Evolutionary conservation across 2,797 vertebrate genomes (phyloP).

Genomic region (Labroides dimidiatus): DNA sequence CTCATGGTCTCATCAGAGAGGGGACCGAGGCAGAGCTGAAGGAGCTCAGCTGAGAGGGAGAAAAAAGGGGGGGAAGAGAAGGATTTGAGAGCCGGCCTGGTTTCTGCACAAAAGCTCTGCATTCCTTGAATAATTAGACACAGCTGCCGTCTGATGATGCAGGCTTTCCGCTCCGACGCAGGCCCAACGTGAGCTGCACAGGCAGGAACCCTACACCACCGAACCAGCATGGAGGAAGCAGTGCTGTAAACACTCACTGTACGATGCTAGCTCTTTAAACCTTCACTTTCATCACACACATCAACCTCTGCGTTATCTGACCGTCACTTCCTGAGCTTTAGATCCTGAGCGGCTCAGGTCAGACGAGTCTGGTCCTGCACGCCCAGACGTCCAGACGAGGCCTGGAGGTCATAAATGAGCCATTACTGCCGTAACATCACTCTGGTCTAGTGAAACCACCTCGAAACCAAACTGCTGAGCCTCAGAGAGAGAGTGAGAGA

Average conservation of each 20-base stretch:
- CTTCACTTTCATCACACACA: not conserved
- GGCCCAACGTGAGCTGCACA: conserved; percentile 31
- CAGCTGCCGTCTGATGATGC: conserved; percentile 79
- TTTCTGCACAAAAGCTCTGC: conserved; percentile 65
- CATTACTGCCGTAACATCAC: conserved; percentile 41
- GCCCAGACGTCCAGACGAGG: conserved; percentile 44
- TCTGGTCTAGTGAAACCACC: conserved; percentile 30
- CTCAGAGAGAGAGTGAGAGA: conserved; percentile 29
- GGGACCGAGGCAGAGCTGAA: conserved; percentile 88
- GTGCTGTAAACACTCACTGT: not conserved
- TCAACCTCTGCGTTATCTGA: not conserved
- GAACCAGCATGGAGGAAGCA: not conserved
- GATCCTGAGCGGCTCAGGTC: conserved; percentile 8
- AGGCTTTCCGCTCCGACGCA: conserved; percentile 60
- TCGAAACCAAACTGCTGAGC: conserved; percentile 25
- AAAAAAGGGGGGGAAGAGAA: conserved; percentile 34
- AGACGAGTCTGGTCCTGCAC: conserved; percentile 37
- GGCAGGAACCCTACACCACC: not conserved
- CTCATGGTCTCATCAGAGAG: conserved; percentile 94
- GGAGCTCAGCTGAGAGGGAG: conserved; percentile 73
- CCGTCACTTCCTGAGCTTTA: not conserved
- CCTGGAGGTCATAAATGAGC: conserved; percentile 46
- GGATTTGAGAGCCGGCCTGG: conserved; percentile 60
- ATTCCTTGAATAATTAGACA: conserved; percentile 82
- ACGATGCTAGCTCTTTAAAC: not conserved